Conservation (phyloP, 2,797 vertebrate genomes). For the Falco novaeseelandiae region DNA sequence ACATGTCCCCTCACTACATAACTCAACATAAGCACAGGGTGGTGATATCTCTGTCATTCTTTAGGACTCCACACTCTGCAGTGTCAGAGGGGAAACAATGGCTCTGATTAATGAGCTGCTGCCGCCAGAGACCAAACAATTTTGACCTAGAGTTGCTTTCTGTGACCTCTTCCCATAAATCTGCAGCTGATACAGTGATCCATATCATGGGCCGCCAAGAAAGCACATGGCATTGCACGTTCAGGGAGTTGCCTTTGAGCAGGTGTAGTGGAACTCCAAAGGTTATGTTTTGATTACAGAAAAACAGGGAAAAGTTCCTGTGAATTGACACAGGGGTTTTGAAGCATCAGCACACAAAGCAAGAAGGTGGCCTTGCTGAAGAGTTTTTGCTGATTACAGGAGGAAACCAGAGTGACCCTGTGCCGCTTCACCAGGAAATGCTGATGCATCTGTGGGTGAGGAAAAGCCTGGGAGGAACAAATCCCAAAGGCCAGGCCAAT, state of each 20-base stretch:
- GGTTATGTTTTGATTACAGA: neutral
- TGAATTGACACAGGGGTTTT: neutral
- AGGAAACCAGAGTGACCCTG: conserved; percentile 22
- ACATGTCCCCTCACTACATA: neutral
- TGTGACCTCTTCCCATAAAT: conserved; percentile 36
- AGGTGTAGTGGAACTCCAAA: neutral
- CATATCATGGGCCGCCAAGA: neutral
- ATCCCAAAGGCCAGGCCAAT: neutral
- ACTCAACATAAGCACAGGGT: neutral
- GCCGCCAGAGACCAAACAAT: neutral
- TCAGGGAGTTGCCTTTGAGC: neutral
- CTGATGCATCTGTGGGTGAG: neutral
- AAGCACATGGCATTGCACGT: rapidly evolving
- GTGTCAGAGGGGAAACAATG: conserved; percentile 4
- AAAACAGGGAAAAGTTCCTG: neutral
- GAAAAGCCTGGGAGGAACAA: conserved; percentile 36
- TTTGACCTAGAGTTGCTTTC: conserved; percentile 39
- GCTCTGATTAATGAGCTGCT: conserved; percentile 61
- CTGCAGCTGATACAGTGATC: neutral
- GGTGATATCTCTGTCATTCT: neutral
- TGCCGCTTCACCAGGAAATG: conserved; percentile 28
- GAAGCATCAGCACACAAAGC: neutral
- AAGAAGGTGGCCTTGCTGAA: neutral
- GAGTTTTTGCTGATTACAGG: conserved; percentile 18
- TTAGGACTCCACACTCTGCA: neutral